These are phyloP conservation scores for Archips crataeganus DNA, from an alignment of 2,888 invertebrate species.

Conservation along the genomic window DNA sequence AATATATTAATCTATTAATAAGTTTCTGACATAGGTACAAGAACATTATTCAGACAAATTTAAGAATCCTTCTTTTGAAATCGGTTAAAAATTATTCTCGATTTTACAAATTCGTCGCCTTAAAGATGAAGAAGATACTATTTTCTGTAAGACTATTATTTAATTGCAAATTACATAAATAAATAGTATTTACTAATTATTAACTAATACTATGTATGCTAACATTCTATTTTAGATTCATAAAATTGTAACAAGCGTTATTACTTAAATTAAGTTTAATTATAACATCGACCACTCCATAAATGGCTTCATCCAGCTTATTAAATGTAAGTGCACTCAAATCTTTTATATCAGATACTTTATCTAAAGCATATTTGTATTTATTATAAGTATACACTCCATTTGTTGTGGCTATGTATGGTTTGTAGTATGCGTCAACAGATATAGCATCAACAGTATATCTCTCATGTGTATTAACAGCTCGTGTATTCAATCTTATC, in stretches of 20 bases:
- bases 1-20: too few species aligned
- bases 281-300: conserved; percentile 67
- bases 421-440: conserved; percentile 21
- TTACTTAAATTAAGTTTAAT: conserved; percentile 56
- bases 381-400: conserved; percentile 64
- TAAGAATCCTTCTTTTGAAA: too few species aligned
- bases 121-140: too few species aligned
- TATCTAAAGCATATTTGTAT: conserved; percentile 73
- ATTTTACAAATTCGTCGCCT: too few species aligned
- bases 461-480: conserved; percentile 9
- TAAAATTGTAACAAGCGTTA: conserved; percentile 13
- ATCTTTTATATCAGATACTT: conserved; percentile 14
- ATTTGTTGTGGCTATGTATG: conserved; percentile 6
- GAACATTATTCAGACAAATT: too few species aligned
- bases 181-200: too few species aligned
- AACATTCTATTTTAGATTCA: not conserved
- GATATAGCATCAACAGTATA: conserved; percentile 21
- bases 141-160: too few species aligned
- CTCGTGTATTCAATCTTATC: conserved; percentile 66
- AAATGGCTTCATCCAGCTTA: conserved; percentile 66
- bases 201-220: not conserved
- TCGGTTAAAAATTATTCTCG: too few species aligned
- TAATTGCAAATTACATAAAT: too few species aligned
- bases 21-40: too few species aligned
- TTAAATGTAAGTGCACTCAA: conserved; percentile 62